Base-by-base conservation (phyloP, 1,140 invertebrate species). In the Spodoptera litura region DNA sequence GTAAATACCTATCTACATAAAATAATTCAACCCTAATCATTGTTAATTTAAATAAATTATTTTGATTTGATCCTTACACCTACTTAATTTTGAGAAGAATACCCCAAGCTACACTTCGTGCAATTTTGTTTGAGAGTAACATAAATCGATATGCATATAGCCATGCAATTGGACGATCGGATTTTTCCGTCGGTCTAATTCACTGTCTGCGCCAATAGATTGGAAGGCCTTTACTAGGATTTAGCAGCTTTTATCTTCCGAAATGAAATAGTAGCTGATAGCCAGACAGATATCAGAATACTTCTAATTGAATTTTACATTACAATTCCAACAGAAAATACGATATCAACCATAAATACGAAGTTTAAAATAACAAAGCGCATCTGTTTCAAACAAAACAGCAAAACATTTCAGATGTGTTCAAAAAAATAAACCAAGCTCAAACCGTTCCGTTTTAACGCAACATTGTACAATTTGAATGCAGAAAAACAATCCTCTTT, bases 401-500 rank as follows among this genome's bases (percentile, higher is more conserved):
- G 15, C 49, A 62, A 62, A 52, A 51, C 13, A 68, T 55, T 44
- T 55, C 1, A 52, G 25, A 35, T 25, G 11, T 35, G 27, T 44
- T 44, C 52, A 31, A 55, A 71, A 52, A 53, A 71, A 71, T 13
- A 53, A 71, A 71, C 15, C 20, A 20, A 51, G 11, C 64, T 25
- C 66, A 71, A 4, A 31, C 35, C 15, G 27, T 55, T 4, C 52
- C 68, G 51, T 31, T 51, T 68, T n/a, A 44, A 68, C 64, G 64
- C 64, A 51, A 68, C 64, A 68, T 52, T 68, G 64, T 68, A 68
- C 64, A 53, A 68, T 68, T 68, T 68, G 64, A 68, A 68, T 68
- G 64, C 68, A 56, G 52, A 56, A 62, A 79, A 79, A 79, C 78
- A 73, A 73, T 78, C 27, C 70, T 59, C 72, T 71, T 71, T 62